phyloP scores from a whole-genome alignment of 1,140 invertebrate genomes.

The Drosophila ogumai region DNA sequence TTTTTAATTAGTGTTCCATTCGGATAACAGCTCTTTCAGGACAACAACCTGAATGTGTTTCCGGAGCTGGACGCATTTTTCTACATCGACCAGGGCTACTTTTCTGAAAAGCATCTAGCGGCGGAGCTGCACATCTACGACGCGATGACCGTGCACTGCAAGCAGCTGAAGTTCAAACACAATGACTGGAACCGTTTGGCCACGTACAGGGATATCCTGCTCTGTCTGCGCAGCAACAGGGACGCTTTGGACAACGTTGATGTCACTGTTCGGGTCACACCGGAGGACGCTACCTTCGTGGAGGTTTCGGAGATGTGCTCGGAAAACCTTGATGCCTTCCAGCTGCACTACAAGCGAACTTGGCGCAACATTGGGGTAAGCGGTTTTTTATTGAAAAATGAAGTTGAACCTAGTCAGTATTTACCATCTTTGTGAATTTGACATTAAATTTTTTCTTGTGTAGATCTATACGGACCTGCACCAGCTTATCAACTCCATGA shows the following conservation, averaged over 20 bases:
- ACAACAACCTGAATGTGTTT: constrained; percentile 75
- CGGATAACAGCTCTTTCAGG: constrained; percentile 49
- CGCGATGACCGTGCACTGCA: constrained; percentile 62
- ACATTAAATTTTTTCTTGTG: not conserved
- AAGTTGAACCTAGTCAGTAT: too few species aligned
- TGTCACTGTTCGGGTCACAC: constrained; percentile 62
- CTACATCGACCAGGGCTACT: constrained; percentile 79
- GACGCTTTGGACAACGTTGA: constrained; percentile 22
- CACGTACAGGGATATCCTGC: constrained; percentile 54
- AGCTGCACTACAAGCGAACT: constrained; percentile 50
- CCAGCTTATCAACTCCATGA: constrained; percentile 74
- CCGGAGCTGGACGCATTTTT: constrained; percentile 67
- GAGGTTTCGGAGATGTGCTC: constrained; percentile 68
- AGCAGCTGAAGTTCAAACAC: constrained; percentile 57
- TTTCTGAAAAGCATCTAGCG: constrained; percentile 70
- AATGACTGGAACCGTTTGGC: constrained; percentile 77
- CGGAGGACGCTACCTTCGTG: constrained; percentile 67
- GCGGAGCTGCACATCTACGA: constrained; percentile 70
- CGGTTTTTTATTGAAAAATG: not conserved
- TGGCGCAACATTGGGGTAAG: constrained; percentile 76
- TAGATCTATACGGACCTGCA: constrained; percentile 70
- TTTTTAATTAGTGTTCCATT: not conserved
- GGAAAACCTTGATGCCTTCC: constrained; percentile 46
- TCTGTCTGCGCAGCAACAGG: constrained; percentile 51
- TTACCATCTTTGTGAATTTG: too few species aligned